phyloP scores from a whole-genome alignment of 2,888 invertebrate genomes.

The Kuschelorhynchus macadamiae region DNA sequence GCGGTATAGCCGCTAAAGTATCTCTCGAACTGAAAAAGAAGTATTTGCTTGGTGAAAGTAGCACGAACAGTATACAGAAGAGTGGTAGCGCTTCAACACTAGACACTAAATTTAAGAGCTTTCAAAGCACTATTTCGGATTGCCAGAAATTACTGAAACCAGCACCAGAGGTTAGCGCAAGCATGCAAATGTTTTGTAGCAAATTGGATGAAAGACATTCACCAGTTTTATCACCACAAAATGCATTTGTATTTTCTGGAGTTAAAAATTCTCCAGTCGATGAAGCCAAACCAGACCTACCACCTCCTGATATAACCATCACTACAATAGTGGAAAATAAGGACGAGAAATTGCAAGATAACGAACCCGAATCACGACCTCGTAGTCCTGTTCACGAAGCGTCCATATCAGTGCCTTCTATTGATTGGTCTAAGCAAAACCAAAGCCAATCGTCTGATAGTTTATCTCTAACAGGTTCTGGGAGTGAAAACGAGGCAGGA shows the following conservation, averaged over 20 bases:
- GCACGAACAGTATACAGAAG: conserved; percentile 81
- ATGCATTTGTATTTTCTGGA: conserved; percentile 18
- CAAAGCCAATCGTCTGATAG: conserved; percentile 73
- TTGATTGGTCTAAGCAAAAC: conserved; percentile 71
- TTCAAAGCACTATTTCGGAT: conserved; percentile 88
- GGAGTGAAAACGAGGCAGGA: conserved; percentile 56
- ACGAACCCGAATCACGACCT: conserved; percentile 69
- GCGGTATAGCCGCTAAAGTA: conserved; percentile 89
- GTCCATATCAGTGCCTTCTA: conserved; percentile 76
- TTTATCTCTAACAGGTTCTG: conserved; percentile 65
- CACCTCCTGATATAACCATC: conserved; percentile 51
- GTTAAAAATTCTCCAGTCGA: background rate
- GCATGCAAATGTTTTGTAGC: conserved; percentile 78
- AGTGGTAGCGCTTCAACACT: conserved; percentile 88
- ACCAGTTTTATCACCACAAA: conserved; percentile 56
- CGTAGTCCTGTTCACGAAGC: conserved; percentile 77
- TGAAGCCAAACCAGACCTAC: conserved; percentile 24
- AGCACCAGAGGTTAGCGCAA: conserved; percentile 75
- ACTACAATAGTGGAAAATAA: conserved; percentile 42
- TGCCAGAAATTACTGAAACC: conserved; percentile 90
- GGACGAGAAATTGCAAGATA: conserved; percentile 56
- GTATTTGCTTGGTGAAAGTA: conserved; percentile 82
- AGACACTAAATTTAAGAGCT: conserved; percentile 87
- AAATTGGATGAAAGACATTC: conserved; percentile 65
- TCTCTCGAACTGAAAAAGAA: conserved; percentile 89